phyloP scores from a whole-genome alignment of 2,797 vertebrate genomes.

The Kryptopterus vitreolus region DNA sequence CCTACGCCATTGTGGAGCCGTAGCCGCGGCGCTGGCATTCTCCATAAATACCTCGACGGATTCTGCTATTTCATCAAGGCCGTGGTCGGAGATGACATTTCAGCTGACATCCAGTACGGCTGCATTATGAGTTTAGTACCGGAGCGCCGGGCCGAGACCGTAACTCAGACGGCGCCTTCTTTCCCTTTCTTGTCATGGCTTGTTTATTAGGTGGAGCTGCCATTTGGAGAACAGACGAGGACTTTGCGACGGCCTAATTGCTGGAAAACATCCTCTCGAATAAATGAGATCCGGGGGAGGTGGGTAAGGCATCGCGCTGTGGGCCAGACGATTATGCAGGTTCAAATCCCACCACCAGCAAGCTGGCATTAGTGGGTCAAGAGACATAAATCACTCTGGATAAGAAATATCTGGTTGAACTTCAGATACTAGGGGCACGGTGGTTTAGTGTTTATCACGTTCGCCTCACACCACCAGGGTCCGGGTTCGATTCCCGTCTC shows the following conservation, averaged over 20 bases:
- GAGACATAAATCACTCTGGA: too few species aligned
- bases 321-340: too few species aligned
- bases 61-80: constrained; percentile 59
- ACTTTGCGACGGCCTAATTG: constrained; percentile 39
- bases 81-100: constrained; percentile 57
- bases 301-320: too few species aligned
- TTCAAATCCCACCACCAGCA: too few species aligned
- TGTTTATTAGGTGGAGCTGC: constrained; percentile 44
- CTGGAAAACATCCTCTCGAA: constrained; percentile 29
- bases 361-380: too few species aligned
- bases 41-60: constrained; percentile 59
- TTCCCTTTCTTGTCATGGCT: constrained; percentile 29
- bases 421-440: too few species aligned
- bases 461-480: too few species aligned
- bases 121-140: constrained; percentile 33
- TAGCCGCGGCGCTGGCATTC: constrained; percentile 59
- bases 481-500: too few species aligned
- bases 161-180: constrained; percentile 37
- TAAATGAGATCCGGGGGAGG: too few species aligned
- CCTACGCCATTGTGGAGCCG: constrained; percentile 26
- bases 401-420: too few species aligned
- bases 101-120: constrained; percentile 48
- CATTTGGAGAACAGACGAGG: constrained; percentile 35
- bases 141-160: not conserved
- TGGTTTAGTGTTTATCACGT: too few species aligned